Percentiles rank a stretch among this genome's conserved stretches.
These are phyloP conservation scores for Coptodon rendalli DNA, from an alignment of 2,113 vertebrate genomes.

Conservation along the genomic window DNA sequence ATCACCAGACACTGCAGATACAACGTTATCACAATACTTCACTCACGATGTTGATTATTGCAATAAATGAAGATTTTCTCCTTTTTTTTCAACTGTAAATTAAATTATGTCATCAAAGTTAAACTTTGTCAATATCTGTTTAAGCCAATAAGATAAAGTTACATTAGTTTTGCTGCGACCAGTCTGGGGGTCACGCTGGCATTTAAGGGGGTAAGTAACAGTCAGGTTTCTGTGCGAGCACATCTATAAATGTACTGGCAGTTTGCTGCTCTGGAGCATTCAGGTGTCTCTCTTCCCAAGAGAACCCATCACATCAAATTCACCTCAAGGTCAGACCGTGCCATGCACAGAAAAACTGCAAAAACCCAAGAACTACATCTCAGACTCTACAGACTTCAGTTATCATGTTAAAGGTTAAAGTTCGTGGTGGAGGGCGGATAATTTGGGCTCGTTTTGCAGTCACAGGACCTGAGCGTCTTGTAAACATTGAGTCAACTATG, in stretches of 20 bases:
- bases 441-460: not conserved
- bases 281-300: not conserved
- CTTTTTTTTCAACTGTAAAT: not conserved
- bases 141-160: no score
- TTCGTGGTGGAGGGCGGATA: not conserved
- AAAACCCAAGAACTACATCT: not conserved
- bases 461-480: not conserved
- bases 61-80: not conserved
- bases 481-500: not conserved
- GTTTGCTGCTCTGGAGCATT: not conserved
- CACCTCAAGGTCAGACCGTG: not conserved
- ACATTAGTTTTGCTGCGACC: no score
- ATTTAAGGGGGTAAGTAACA: not conserved
- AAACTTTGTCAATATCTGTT: no score
- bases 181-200: no score
- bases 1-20: not conserved
- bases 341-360: not conserved
- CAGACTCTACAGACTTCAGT: not conserved
- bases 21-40: not conserved
- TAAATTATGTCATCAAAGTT: no score
- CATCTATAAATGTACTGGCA: not conserved
- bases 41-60: not conserved
- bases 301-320: not conserved
- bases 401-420: not conserved
- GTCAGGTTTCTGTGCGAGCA: not conserved